Conservation (phyloP, 2,113 vertebrate species). For the Motacilla alba region DNA sequence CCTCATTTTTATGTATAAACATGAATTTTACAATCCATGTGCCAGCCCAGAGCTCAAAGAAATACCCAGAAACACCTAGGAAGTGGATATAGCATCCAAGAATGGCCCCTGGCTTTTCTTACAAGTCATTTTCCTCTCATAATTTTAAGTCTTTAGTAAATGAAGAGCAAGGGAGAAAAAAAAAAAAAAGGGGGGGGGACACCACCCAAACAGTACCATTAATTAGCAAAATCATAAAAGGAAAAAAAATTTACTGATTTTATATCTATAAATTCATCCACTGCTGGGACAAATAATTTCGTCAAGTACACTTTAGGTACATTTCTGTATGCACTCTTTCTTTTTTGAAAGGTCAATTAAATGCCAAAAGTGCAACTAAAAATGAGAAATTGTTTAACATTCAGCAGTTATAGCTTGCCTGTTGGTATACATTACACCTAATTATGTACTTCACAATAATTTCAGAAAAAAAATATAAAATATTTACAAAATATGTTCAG, state of each 20-base stretch:
- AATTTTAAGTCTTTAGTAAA: background rate
- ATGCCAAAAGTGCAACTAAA: background rate
- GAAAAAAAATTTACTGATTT: background rate
- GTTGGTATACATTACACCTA: constrained; percentile 28
- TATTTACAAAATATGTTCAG: constrained; percentile 36
- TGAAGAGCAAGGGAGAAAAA: rapidly evolving
- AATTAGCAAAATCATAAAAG: background rate
- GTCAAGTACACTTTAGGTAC: background rate
- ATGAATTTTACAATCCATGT: background rate
- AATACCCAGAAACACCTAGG: background rate
- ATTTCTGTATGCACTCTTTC: background rate
- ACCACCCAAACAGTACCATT: background rate
- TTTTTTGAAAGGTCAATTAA: constrained; percentile 39
- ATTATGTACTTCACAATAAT: constrained; percentile 18
- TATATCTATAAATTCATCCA: background rate
- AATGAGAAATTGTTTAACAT: constrained; percentile 13
- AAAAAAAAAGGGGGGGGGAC: rapidly evolving
- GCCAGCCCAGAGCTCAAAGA: background rate
- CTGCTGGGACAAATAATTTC: background rate
- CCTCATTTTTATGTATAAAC: background rate
- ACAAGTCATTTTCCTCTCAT: background rate
- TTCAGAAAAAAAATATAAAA: constrained; percentile 29
- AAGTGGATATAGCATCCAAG: background rate
- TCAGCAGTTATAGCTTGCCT: background rate
- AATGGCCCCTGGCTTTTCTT: background rate